Evolutionary conservation across 2,797 vertebrate genomes (phyloP), one percentile per base, ranked within the genome.

Genomic region (Tapera naevia): DNA sequence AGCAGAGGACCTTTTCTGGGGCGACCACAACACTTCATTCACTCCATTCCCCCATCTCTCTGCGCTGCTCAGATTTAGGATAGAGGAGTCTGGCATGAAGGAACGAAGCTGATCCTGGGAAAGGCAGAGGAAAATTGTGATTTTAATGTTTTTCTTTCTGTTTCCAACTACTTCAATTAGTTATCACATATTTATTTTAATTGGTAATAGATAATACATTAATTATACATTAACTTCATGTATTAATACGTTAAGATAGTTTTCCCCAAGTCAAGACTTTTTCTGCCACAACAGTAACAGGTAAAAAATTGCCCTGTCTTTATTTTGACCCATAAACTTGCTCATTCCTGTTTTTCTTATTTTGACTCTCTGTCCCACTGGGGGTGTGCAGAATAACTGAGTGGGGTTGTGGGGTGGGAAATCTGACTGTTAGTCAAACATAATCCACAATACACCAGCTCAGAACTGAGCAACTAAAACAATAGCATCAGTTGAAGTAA

Each of bases 41-140:
- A 15, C 10, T 45, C 7, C 11, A 4, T 4, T 32, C 70, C 28
- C 3, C 30, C 12, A 17, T 32, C 12, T 2, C 1, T 61, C 33
- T 61, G 32, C n/a, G 32, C 2, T 9, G 10, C 8, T 11, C 2
- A 2, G 21, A 10, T 1, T 37, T 17, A 14, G 54, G 27, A 16
- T 35, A 53, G 13, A 74, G n/a, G 3, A 28, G 18, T 22, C 9
- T 70, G 16, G 8, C 11, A 2, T n/a, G 16, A 74, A 74, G 17
- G 25, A 45, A 10, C 18, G 35, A 88, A 61, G 17, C 16, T 71
- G 22, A 70, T 8, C 18, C 45, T 33, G 17, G n/a, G 15, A 37
- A 78, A 66, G 21, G 10, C 7, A 17, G 8, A 61, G 24, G 6
- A 50, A 72, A 67, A 6, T 4, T 51, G 32, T 17, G 35, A 2